Evolutionary conservation across 2,888 invertebrate genomes (phyloP).

Genomic region (Drosophila monieri): DNA sequence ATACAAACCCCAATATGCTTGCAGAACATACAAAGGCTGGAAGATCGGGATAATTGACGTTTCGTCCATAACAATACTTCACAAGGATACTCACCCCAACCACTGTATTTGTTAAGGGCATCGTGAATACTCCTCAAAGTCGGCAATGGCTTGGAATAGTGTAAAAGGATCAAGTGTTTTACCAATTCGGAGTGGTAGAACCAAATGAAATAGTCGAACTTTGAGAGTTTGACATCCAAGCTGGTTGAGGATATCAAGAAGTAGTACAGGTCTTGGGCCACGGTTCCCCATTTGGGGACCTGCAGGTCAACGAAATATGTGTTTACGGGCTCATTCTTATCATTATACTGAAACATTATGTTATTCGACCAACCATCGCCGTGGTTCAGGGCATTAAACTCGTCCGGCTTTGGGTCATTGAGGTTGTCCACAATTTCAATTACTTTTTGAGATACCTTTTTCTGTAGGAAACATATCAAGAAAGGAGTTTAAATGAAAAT

Average conservation of each 20-base stretch:
- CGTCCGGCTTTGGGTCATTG: constrained; percentile 45
- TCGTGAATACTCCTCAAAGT: constrained; percentile 26
- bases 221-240: constrained; percentile 62
- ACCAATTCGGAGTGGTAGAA: constrained; percentile 68
- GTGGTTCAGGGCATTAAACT: constrained; percentile 74
- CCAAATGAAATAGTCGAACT: constrained; percentile 76
- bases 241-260: constrained; percentile 71
- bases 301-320: constrained; percentile 74
- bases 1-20: constrained; percentile 42
- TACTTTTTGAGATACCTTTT: constrained; percentile 9
- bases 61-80: fast-evolving
- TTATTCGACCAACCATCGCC: constrained; percentile 79
- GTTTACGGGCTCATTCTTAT: constrained; percentile 52
- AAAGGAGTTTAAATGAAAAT: too few relatives aligned
- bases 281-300: constrained; percentile 65
- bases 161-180: neutral
- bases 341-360: constrained; percentile 75
- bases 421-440: constrained; percentile 19
- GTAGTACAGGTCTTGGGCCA: constrained; percentile 72
- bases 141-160: constrained; percentile 29
- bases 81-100: constrained; percentile 26
- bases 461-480: neutral
- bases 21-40: constrained; percentile 23
- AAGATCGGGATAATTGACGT: neutral
- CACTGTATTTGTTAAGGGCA: constrained; percentile 34